Percentiles rank a stretch among this genome's conserved stretches.
Conservation (phyloP, 2,113 vertebrate genomes). For the Malurus elegans region DNA sequence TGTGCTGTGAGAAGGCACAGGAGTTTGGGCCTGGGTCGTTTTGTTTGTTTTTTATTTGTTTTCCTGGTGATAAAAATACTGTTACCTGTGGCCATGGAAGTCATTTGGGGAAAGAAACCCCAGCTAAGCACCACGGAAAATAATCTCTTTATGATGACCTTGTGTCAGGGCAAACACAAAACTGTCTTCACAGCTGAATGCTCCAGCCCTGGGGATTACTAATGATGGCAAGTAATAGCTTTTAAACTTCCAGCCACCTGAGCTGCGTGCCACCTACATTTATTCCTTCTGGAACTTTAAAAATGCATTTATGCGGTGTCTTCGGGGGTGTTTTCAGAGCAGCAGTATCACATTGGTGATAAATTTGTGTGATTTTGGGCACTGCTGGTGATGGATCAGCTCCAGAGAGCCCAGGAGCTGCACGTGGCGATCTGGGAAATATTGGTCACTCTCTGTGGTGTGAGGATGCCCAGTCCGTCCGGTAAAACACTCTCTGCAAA, state of each 20-base stretch:
- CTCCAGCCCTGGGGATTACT: slow-evolving; percentile 24
- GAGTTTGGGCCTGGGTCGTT: background rate
- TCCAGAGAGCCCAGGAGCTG: background rate
- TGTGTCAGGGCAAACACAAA: slow-evolving; percentile 24
- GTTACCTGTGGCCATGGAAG: background rate
- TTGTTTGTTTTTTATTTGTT: background rate
- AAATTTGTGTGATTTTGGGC: background rate
- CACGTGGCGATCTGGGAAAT: background rate
- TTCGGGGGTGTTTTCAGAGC: background rate
- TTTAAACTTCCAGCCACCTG: slow-evolving; percentile 38
- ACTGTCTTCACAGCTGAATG: slow-evolving; percentile 47
- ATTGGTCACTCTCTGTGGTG: background rate
- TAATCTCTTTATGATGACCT: slow-evolving; percentile 49
- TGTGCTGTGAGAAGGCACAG: background rate
- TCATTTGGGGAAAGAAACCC: background rate
- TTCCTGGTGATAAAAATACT: background rate
- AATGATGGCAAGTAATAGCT: slow-evolving; percentile 53
- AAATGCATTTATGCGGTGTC: background rate
- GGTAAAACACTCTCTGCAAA: background rate
- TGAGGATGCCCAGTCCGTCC: background rate
- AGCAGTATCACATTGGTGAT: background rate
- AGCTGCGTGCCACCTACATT: background rate
- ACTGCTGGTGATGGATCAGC: background rate
- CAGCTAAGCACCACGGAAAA: slow-evolving; percentile 19
- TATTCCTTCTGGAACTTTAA: background rate